Percentiles rank a stretch among this genome's conserved stretches.
Conservation (phyloP, 2,888 invertebrate genomes). For the Drymonia ruficornis region DNA sequence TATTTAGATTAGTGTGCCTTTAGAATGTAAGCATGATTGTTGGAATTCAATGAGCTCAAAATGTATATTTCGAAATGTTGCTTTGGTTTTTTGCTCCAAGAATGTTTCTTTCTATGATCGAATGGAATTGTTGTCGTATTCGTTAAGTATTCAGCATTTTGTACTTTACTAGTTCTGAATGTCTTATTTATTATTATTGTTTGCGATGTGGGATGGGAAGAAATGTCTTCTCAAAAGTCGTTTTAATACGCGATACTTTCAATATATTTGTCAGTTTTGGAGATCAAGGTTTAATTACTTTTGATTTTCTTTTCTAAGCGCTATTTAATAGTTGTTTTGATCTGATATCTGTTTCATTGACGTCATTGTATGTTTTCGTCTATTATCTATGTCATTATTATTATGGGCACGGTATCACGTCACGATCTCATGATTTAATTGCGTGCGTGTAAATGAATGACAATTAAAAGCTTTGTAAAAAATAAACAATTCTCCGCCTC, state of each 20-base stretch:
- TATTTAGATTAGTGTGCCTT: conserved; percentile 25
- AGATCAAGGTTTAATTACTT: background rate
- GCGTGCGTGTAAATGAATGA: conserved; percentile 23
- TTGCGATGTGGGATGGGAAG: too few relatives aligned
- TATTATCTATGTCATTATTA: conserved; percentile 26
- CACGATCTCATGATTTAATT: conserved; percentile 37
- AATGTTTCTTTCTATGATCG: too few relatives aligned
- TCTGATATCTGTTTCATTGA: conserved; percentile 27
- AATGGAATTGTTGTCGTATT: too few relatives aligned
- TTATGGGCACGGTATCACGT: conserved; percentile 25
- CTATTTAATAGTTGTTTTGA: conserved; percentile 5
- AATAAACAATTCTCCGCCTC: background rate
- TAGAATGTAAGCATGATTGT: conserved; percentile 20
- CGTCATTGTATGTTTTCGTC: conserved; percentile 34
- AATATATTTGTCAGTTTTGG: background rate
- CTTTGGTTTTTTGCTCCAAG: conserved; percentile 3
- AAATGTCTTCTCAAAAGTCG: too few relatives aligned
- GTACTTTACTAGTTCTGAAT: too few relatives aligned
- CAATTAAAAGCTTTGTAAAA: conserved; percentile 21
- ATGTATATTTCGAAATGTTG: conserved; percentile 10
- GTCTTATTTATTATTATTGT: too few relatives aligned
- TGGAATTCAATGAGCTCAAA: conserved; percentile 17
- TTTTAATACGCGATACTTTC: too few relatives aligned
- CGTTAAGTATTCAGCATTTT: too few relatives aligned
- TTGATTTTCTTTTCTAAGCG: background rate